Percentiles rank a stretch among this genome's conserved stretches.
These are phyloP conservation scores for Cheilosia vulpina DNA, from an alignment of 2,888 invertebrate species.

Conservation along the genomic window DNA sequence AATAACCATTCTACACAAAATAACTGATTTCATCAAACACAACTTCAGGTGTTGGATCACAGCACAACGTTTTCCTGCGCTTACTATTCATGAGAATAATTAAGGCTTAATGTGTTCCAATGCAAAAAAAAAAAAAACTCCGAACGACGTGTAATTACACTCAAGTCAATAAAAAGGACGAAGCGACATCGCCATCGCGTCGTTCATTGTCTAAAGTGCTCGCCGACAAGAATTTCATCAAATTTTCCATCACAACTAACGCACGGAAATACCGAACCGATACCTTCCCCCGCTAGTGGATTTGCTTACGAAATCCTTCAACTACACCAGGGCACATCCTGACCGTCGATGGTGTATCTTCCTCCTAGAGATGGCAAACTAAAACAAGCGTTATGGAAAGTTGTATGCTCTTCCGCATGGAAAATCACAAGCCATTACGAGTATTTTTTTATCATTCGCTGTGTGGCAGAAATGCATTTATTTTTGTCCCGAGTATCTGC, in stretches of 20 bases:
- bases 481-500: slow-evolving; percentile 57
- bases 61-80: too few relatives aligned
- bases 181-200: neutral
- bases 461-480: slow-evolving; percentile 35
- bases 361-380: slow-evolving; percentile 45
- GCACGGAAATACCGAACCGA: slow-evolving; percentile 3
- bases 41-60: too few relatives aligned
- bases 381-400: slow-evolving; percentile 65
- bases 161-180: slow-evolving; percentile 19
- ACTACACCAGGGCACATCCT: neutral
- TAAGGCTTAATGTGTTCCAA: too few relatives aligned
- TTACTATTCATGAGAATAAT: too few relatives aligned
- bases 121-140: neutral
- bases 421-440: slow-evolving; percentile 66
- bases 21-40: too few relatives aligned
- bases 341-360: slow-evolving; percentile 5
- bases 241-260: slow-evolving; percentile 20
- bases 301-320: slow-evolving; percentile 18
- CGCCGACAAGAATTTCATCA: slow-evolving; percentile 25
- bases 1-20: too few relatives aligned
- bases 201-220: slow-evolving; percentile 47
- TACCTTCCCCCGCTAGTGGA: slow-evolving; percentile 16
- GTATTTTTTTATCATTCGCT: slow-evolving; percentile 55
- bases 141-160: neutral
- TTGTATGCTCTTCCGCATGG: slow-evolving; percentile 72